Evolutionary conservation across 2,113 vertebrate genomes (phyloP).

Genomic region (Xyrauchen texanus): DNA sequence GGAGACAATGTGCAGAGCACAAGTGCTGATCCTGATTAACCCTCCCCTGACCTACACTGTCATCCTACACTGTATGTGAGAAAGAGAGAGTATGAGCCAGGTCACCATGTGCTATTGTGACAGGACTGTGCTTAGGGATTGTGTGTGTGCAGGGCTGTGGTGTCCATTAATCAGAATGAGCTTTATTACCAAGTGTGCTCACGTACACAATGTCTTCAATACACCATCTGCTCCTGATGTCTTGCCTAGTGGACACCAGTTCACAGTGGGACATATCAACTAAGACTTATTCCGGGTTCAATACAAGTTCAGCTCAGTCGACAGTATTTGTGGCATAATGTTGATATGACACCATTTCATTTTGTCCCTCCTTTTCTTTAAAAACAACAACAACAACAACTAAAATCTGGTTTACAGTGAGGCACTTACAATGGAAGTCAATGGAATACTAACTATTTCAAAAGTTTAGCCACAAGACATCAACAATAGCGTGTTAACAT

Average conservation of each 20-base stretch:
- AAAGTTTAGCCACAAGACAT: too few relatives aligned
- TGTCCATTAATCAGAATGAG: conserved; percentile 54
- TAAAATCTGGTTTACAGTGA: too few relatives aligned
- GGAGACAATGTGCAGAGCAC: conserved; percentile 33
- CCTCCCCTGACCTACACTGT: conserved; percentile 17
- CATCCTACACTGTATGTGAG: conserved; percentile 26
- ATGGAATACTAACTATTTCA: too few relatives aligned
- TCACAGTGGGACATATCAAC: not conserved
- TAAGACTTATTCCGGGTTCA: too few relatives aligned
- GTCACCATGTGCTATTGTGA: conserved; percentile 30
- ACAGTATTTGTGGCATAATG: too few relatives aligned
- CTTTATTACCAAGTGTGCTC: too few relatives aligned
- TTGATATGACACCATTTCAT: too few relatives aligned
- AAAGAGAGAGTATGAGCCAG: conserved; percentile 33
- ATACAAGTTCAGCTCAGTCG: too few relatives aligned
- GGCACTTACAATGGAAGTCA: too few relatives aligned
- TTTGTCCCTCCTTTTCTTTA: too few relatives aligned
- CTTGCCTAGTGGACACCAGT: conserved; percentile 28
- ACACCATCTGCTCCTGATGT: conserved; percentile 39
- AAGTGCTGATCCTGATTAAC: conserved; percentile 43
- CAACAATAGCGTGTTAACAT: too few relatives aligned
- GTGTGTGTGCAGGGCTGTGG: conserved; percentile 37
- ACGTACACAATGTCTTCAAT: not conserved
- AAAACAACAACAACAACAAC: too few relatives aligned
- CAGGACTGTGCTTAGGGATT: conserved; percentile 12